Evolutionary conservation across 2,888 invertebrate genomes (phyloP).

Genomic region (Nowickia ferox): DNA sequence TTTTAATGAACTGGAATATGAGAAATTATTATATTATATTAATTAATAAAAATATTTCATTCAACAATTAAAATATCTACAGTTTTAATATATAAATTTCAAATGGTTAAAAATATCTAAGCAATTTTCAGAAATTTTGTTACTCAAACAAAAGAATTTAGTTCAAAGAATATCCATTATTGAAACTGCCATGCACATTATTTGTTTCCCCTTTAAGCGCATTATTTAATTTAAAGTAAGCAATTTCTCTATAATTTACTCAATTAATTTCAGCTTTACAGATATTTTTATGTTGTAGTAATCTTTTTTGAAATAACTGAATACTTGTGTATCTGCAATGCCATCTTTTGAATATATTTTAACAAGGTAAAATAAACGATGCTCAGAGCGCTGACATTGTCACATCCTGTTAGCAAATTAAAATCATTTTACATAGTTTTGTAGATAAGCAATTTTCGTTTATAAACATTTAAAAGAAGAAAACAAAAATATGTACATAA

Average conservation of each 20-base stretch:
- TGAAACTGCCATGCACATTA: not conserved
- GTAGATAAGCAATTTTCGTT: not conserved
- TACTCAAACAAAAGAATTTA: not conserved
- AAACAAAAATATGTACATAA: constrained; percentile 11
- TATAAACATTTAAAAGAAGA: not conserved
- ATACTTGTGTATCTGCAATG: no score
- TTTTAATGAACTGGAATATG: no score
- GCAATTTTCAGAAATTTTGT: not conserved
- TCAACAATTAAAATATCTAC: no score
- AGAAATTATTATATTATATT: no score
- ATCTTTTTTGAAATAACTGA: not conserved
- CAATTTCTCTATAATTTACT: not conserved
- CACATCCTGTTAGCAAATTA: not conserved
- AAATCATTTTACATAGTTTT: not conserved
- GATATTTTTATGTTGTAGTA: not conserved
- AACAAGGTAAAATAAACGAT: not conserved
- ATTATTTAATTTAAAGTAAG: not conserved
- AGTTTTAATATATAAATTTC: no score
- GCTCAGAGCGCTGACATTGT: not conserved
- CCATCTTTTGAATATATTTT: not conserved
- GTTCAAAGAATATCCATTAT: not conserved
- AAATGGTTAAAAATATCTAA: no score
- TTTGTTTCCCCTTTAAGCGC: not conserved
- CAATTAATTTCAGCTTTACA: not conserved
- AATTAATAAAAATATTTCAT: no score